These are phyloP conservation scores for Amblyteles armatorius DNA, from an alignment of 2,888 invertebrate genomes.

Conservation along the genomic window DNA sequence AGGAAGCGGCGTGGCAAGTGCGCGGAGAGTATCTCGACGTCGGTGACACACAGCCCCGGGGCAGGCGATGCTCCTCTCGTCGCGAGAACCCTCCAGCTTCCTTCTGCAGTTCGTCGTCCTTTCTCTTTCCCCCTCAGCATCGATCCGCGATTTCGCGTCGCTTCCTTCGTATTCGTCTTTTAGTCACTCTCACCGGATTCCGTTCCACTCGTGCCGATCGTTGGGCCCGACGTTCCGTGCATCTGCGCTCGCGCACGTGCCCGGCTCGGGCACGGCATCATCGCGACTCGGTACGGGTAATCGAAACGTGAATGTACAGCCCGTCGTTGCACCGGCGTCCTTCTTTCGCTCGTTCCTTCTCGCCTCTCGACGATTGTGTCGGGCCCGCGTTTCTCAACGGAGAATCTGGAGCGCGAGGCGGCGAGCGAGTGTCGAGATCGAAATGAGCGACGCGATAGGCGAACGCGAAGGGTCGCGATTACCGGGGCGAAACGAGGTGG, in stretches of 20 bases:
- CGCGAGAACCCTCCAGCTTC: slow-evolving; percentile 47
- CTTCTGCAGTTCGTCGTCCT: slow-evolving; percentile 7
- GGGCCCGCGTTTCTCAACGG: slow-evolving; percentile 24
- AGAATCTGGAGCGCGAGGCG: slow-evolving; percentile 28
- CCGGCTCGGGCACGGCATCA: slow-evolving; percentile 49
- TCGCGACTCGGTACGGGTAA: slow-evolving; percentile 57
- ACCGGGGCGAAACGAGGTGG: background rate
- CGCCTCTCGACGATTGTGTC: slow-evolving; percentile 22
- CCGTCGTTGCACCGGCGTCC: background rate
- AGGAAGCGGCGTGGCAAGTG: slow-evolving; percentile 10
- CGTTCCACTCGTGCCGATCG: background rate
- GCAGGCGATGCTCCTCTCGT: slow-evolving; percentile 55
- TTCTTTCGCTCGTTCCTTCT: slow-evolving; percentile 10
- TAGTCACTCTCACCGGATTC: background rate
- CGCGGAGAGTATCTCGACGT: slow-evolving; percentile 30
- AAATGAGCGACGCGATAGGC: background rate
- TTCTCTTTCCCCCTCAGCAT: background rate
- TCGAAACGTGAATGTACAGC: slow-evolving; percentile 50
- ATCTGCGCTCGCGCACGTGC: slow-evolving; percentile 40
- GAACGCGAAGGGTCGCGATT: background rate
- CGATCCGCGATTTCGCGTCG: background rate
- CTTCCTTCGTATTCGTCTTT: background rate
- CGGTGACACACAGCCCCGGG: slow-evolving; percentile 65
- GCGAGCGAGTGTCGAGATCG: slow-evolving; percentile 23
- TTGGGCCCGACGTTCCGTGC: background rate